Evolutionary conservation across 2,888 invertebrate species (phyloP).

Genomic region (Pachymerium ferrugineum): DNA sequence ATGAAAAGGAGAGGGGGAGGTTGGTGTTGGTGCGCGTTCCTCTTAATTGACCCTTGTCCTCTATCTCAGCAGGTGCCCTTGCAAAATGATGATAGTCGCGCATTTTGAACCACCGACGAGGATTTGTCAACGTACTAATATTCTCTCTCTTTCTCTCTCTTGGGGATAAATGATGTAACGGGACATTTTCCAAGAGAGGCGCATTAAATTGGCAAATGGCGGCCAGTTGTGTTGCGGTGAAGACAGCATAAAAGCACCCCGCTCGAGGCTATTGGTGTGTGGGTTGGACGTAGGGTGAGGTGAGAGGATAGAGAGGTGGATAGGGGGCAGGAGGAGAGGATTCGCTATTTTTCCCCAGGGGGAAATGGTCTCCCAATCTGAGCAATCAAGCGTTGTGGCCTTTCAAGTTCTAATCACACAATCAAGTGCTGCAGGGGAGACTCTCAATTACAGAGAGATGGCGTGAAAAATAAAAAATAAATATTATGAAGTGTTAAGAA

Average conservation of each 20-base stretch:
- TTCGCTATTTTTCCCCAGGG: slow-evolving; percentile 25
- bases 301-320: not conserved
- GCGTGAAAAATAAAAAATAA: not conserved
- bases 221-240: slow-evolving; percentile 27
- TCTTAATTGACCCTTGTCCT: slow-evolving; percentile 31
- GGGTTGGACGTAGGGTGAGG: not conserved
- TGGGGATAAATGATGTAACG: not conserved
- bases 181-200: slow-evolving; percentile 23
- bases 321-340: not conserved
- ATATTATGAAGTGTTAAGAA: not conserved
- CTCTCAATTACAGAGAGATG: slow-evolving; percentile 23
- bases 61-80: slow-evolving; percentile 30
- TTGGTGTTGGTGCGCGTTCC: slow-evolving; percentile 17
- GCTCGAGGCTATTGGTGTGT: slow-evolving; percentile 15
- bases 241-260: slow-evolving; percentile 6
- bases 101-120: slow-evolving; percentile 6
- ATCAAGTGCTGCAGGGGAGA: slow-evolving; percentile 26
- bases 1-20: slow-evolving; percentile 6
- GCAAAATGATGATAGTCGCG: slow-evolving; percentile 25
- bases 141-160: slow-evolving; percentile 10
- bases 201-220: slow-evolving; percentile 23
- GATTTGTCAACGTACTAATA: slow-evolving; percentile 27
- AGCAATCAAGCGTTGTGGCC: slow-evolving; percentile 27
- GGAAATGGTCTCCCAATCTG: slow-evolving; percentile 23
- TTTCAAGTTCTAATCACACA: slow-evolving; percentile 29